Percentiles rank a stretch among this genome's conserved stretches.
Conservation (phyloP, 2,113 vertebrate genomes). For the Dunckerocampus dactyliophorus region DNA sequence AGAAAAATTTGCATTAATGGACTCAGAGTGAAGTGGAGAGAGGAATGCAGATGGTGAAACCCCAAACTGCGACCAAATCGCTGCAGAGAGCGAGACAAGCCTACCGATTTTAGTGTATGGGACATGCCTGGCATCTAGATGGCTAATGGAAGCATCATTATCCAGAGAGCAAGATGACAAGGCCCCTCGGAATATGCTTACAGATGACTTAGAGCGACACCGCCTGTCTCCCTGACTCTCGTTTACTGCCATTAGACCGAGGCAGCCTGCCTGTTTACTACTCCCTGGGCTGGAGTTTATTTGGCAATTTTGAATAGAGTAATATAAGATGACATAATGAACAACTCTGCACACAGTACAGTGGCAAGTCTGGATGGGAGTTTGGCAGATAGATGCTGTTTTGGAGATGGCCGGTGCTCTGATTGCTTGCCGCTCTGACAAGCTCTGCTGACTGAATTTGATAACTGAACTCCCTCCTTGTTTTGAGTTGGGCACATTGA, state of each 20-base stretch:
- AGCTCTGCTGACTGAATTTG: slow-evolving; percentile 35
- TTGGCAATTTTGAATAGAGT: slow-evolving; percentile 49
- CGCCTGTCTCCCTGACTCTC: slow-evolving; percentile 48
- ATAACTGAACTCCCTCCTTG: slow-evolving; percentile 15
- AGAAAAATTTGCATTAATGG: slow-evolving; percentile 51
- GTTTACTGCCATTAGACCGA: slow-evolving; percentile 49
- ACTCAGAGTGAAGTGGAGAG: slow-evolving; percentile 29
- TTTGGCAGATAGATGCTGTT: slow-evolving; percentile 42
- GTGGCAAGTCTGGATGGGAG: slow-evolving; percentile 34
- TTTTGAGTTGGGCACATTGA: slow-evolving; percentile 12
- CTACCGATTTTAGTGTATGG: slow-evolving; percentile 42
- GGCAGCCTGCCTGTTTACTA: slow-evolving; percentile 51
- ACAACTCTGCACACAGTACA: slow-evolving; percentile 26
- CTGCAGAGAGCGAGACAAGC: slow-evolving; percentile 19
- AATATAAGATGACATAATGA: slow-evolving; percentile 58
- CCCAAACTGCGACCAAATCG: slow-evolving; percentile 29
- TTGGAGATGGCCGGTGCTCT: slow-evolving; percentile 24
- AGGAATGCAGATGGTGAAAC: slow-evolving; percentile 30
- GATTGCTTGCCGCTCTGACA: slow-evolving; percentile 28
- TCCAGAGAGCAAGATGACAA: slow-evolving; percentile 42
- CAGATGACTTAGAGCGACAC: slow-evolving; percentile 38
- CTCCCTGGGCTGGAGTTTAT: slow-evolving; percentile 51
- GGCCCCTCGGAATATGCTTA: slow-evolving; percentile 48
- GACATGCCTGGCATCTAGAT: slow-evolving; percentile 53
- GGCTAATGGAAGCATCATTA: slow-evolving; percentile 63